phyloP scores from a whole-genome alignment of 2,888 invertebrate genomes.

The Stenoptilia bipunctidactyla region DNA sequence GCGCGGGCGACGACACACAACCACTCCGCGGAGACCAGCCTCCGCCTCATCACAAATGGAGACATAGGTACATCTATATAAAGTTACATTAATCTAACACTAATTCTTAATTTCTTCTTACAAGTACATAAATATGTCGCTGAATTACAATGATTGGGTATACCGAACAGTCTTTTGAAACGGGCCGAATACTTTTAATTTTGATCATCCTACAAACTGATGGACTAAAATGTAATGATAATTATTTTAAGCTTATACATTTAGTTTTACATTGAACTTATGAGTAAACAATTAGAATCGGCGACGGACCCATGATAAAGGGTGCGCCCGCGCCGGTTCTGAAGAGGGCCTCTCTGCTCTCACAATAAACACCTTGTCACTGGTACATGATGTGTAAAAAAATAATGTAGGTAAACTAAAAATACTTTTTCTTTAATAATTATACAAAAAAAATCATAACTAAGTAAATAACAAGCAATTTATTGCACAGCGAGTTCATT shows the following conservation, averaged over 20 bases:
- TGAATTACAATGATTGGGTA: slow-evolving; percentile 67
- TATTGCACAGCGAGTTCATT: slow-evolving; percentile 66
- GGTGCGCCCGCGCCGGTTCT: slow-evolving; percentile 15
- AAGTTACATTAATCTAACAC: slow-evolving; percentile 40
- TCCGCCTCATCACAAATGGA: slow-evolving; percentile 23
- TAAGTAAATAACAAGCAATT: slow-evolving; percentile 57
- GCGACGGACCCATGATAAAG: slow-evolving; percentile 4
- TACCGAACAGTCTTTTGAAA: slow-evolving; percentile 79
- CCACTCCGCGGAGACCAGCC: neutral
- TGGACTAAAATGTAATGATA: slow-evolving; percentile 44
- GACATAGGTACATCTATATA: slow-evolving; percentile 25
- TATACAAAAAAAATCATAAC: slow-evolving; percentile 49
- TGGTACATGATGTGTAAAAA: slow-evolving; percentile 32
- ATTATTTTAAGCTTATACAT: slow-evolving; percentile 40
- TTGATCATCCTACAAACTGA: slow-evolving; percentile 60
- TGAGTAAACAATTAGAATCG: slow-evolving; percentile 18
- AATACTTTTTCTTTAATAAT: slow-evolving; percentile 31
- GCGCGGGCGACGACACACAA: slow-evolving; percentile 1
- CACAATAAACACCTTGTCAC: slow-evolving; percentile 18
- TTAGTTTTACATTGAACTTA: slow-evolving; percentile 27
- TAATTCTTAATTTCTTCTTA: slow-evolving; percentile 44
- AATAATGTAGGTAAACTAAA: slow-evolving; percentile 29
- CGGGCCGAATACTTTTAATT: slow-evolving; percentile 76
- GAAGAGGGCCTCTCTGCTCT: slow-evolving; percentile 7
- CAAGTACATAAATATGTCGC: slow-evolving; percentile 29